These are phyloP conservation scores for Drosophila gunungcola DNA, from an alignment of 1,140 invertebrate genomes.

Conservation along the genomic window DNA sequence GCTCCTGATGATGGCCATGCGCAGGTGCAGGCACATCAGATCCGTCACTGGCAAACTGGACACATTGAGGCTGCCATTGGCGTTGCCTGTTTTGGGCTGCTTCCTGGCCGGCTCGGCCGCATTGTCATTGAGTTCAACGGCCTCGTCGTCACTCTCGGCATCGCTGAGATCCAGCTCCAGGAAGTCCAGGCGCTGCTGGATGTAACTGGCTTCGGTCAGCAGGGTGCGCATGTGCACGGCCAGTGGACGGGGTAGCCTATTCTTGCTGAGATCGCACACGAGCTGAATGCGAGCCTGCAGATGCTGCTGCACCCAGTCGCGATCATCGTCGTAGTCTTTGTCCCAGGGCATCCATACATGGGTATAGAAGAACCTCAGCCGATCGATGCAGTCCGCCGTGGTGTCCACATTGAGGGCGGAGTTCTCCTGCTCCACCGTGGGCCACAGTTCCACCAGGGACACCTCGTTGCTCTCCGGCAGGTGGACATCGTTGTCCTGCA, in stretches of 20 bases:
- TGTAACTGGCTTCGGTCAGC: constrained; percentile 86
- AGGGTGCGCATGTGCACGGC: constrained; percentile 86
- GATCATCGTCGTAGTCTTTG: constrained; percentile 86
- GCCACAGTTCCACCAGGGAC: constrained; percentile 86
- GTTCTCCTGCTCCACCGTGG: constrained; percentile 86
- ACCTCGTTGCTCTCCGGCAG: constrained; percentile 87
- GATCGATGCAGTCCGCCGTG: constrained; percentile 86
- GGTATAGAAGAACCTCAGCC: constrained; percentile 87
- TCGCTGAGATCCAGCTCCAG: constrained; percentile 85
- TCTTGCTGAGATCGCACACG: constrained; percentile 87
- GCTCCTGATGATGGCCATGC: constrained; percentile 87
- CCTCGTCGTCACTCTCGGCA: constrained; percentile 73
- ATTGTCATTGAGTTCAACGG: constrained; percentile 53
- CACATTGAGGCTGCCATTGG: constrained; percentile 58
- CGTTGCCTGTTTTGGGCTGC: constrained; percentile 17
- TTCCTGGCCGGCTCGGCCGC: constrained; percentile 36
- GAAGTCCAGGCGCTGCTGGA: constrained; percentile 85
- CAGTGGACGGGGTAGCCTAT: constrained; percentile 81
- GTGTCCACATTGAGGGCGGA: constrained; percentile 83
- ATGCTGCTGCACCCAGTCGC: constrained; percentile 86
- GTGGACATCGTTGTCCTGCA: constrained; percentile 87
- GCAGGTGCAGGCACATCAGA: constrained; percentile 86
- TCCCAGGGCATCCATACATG: constrained; percentile 89
- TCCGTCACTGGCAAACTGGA: constrained; percentile 80
- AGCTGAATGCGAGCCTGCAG: constrained; percentile 86